Evolutionary conservation across 2,797 vertebrate genomes (phyloP).

Genomic region (Clarias laeviceps): DNA sequence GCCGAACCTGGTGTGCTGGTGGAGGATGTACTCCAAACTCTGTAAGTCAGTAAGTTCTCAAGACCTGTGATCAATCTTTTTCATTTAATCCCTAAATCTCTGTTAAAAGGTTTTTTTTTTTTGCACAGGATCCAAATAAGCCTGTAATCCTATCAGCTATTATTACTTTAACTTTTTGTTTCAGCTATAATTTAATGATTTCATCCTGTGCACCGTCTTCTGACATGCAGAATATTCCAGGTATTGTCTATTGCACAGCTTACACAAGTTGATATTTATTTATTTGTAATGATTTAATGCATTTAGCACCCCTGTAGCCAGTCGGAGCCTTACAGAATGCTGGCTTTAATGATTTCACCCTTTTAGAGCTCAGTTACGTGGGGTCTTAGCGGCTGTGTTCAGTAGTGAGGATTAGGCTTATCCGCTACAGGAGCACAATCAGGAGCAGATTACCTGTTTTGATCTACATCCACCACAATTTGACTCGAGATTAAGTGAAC

Average conservation of each 20-base stretch:
- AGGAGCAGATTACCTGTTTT: slow-evolving; percentile 50
- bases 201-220: background rate
- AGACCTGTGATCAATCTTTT: background rate
- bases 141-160: background rate
- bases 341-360: slow-evolving; percentile 43
- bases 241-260: background rate
- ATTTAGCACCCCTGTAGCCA: background rate
- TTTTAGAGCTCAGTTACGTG: slow-evolving; percentile 43
- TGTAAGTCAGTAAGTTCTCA: background rate
- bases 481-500: slow-evolving; percentile 43
- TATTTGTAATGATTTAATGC: background rate
- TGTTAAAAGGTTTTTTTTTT: background rate
- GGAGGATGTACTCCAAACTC: background rate
- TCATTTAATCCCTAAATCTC: background rate
- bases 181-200: background rate
- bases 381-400: slow-evolving; percentile 43
- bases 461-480: slow-evolving; percentile 43
- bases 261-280: background rate
- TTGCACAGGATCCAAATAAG: background rate
- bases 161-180: background rate
- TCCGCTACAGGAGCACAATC: slow-evolving; percentile 41
- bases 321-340: slow-evolving; percentile 3
- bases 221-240: background rate
- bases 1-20: no score
- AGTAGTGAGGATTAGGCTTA: slow-evolving; percentile 49